Base-by-base conservation (phyloP, 2,888 invertebrate species). In the Orchestes rusci region DNA sequence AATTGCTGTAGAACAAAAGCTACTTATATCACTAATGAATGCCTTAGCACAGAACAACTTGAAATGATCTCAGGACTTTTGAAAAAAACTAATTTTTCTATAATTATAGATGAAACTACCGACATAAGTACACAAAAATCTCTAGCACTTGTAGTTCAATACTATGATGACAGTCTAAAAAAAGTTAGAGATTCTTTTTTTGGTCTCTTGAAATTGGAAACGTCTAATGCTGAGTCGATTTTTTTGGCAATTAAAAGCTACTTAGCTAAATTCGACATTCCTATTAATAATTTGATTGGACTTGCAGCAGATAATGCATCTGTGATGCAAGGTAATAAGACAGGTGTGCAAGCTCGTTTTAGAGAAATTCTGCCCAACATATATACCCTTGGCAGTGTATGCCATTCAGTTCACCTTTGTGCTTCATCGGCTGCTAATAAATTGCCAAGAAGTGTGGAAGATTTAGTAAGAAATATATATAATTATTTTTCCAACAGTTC, bases 61-160 rank as follows among this genome's bases (percentile, higher is more conserved):
- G 16, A 15, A 3, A 15, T 5, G 16, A 27, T 35, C 4, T 35
- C 28, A 15, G 13, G 30, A 15, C 3, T 5, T 19, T 19, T 29
- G 19, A 12, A 42, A 13, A 17, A 18, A 19, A 18, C 7, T n/a
- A 18, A 34, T 2, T 35, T 45, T 35, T 45, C 45, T 13, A 5
- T 45, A 30, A 34, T 45, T 15, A 35, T 45, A 12, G 40, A 45
- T 30, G 41, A 41, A 30, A 45, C 45, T 10, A 45, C 29, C 4
- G 45, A 45, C 29, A 32, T 40, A 13, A 28, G 35, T 35, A 45
- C 40, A 10, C 30, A 45, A 17, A 45, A 41, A 18, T 45, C 30
- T 30, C 15, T 45, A n/a, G 45, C 29, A 36, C 7, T 45, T n/a
- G 30, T 41, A 2, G 40, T 29, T 23, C 19, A 41, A 41, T 45